Base-by-base conservation (phyloP, 2,113 vertebrate species). In the Pollachius pollachius region DNA sequence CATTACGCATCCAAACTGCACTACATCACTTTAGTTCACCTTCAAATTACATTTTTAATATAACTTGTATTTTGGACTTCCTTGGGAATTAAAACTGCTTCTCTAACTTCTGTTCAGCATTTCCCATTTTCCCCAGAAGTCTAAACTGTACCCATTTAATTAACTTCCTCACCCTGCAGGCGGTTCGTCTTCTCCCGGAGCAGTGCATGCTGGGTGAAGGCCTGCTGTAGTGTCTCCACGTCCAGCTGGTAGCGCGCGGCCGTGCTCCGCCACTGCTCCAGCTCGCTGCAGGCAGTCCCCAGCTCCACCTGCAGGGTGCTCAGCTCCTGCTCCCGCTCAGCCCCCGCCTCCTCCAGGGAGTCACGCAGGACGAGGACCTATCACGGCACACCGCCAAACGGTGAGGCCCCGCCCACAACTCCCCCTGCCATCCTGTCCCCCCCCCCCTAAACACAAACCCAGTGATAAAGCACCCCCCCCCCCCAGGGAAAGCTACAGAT, bases 161-260 rank as follows among this genome's bases (percentile, higher is more conserved):
- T 5, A 4, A 34, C 30, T 5, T 21, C 13, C 73, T 74, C 65
- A 98, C 97, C 93, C 91, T 95, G 94, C 15, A 97, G 89, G 68
- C 91, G 90, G 34, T 70, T 79, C 57, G 94, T 81, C 57, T 90
- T 90, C 41, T 91, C 91, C 82, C 88, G 93, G 67, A 96, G 94
- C 72, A 93, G 92, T 67, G 93, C 95, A 62, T 92, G 92, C 71
- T 91, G 91, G 48, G 92, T 88, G 78, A 98, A 96, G 63, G 85
- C 94, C 76, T 91, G 92, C 78, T 98, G 96, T 75, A 99, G 91
- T 41, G 69, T 88, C 7, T 88, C 75, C 75, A 99, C 95, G 82
- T 98, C 96, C 74, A 91, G 84, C 77, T 98, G 96, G 30, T 97
- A 98, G 23, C 93, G 92, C 0, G 93, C 89, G 0, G 97, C 96